These are phyloP conservation scores for Chrysolina americana DNA, from an alignment of 2,888 invertebrate species.

Conservation along the genomic window DNA sequence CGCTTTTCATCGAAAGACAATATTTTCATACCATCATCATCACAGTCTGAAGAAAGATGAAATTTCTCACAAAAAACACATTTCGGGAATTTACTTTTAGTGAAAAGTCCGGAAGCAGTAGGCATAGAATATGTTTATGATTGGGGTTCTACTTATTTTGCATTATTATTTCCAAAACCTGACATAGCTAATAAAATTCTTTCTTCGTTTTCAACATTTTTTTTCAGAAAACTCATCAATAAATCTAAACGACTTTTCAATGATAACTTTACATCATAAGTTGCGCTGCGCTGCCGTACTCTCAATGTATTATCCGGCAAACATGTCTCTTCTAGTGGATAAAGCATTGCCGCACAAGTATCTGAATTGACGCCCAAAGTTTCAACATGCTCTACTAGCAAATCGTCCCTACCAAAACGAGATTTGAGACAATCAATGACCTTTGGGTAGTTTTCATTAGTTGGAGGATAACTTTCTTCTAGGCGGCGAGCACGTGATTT, in stretches of 20 bases:
- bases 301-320: background rate
- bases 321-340: background rate
- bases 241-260: background rate
- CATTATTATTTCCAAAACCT: background rate
- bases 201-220: background rate
- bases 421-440: background rate
- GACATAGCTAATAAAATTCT: background rate
- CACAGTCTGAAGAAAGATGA: slow-evolving; percentile 1
- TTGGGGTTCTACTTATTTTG: background rate
- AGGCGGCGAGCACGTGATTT: background rate
- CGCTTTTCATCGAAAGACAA: slow-evolving; percentile 1
- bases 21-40: background rate
- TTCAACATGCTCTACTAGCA: background rate
- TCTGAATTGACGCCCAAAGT: background rate
- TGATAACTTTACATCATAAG: background rate
- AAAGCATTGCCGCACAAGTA: background rate
- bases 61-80: slow-evolving; percentile 4
- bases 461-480: background rate
- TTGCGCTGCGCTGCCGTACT: background rate
- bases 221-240: background rate
- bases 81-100: background rate
- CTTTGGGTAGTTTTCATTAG: background rate
- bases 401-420: background rate
- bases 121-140: background rate
- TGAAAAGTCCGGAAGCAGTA: background rate